Conservation (phyloP, 2,113 vertebrate species). For the Peromyscus maniculatus region DNA sequence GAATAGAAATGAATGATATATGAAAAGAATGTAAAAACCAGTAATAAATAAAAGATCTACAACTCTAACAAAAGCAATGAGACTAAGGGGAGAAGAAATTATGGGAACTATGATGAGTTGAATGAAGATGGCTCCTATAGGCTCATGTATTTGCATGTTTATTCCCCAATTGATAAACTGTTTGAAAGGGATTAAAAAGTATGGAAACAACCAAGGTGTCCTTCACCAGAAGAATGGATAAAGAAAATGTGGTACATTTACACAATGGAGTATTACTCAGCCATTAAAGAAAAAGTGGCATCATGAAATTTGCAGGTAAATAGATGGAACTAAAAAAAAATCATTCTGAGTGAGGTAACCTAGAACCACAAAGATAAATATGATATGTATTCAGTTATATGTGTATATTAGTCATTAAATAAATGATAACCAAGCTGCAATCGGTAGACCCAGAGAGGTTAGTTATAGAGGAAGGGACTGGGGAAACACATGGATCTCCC, state of each 20-base stretch:
- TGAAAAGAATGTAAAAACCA: neutral
- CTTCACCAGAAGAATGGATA: neutral
- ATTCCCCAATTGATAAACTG: neutral
- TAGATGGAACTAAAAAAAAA: neutral
- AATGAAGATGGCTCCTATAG: neutral
- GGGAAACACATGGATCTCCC: neutral
- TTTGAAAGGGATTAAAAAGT: neutral
- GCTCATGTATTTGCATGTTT: neutral
- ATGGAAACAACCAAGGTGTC: neutral
- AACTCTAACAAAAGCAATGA: neutral
- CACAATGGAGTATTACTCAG: neutral
- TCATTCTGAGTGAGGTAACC: neutral
- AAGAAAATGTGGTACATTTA: neutral
- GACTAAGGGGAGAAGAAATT: neutral
- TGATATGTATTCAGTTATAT: neutral
- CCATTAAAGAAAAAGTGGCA: neutral
- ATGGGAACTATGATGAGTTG: neutral
- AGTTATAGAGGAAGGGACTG: neutral
- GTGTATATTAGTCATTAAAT: neutral
- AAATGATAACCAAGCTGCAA: neutral
- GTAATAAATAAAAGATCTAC: neutral
- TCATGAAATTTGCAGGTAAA: neutral
- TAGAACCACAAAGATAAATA: neutral
- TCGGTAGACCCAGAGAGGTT: neutral
- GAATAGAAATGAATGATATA: neutral